Evolutionary conservation across 2,113 vertebrate species (phyloP), one percentile per base, ranked within the genome.

Genomic region (Jaculus jaculus): DNA sequence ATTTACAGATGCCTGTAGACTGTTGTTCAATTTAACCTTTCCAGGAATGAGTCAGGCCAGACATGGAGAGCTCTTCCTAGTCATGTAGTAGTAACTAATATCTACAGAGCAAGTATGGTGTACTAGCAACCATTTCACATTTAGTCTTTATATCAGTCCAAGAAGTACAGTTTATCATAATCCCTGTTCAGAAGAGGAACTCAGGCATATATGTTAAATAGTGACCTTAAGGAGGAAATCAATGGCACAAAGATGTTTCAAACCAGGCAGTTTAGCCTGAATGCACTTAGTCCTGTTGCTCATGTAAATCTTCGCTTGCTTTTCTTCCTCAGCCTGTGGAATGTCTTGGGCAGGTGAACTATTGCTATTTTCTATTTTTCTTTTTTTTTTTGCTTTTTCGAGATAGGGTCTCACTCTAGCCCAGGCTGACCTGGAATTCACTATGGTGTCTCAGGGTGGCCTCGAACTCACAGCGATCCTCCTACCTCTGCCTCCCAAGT

Each of bases 161-260:
- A 39, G 34, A 71, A 80, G 54, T 24, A 4, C 3, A 58, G 3
- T 32, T 61, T 51, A 47, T 63, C 78, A 61, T 39, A 68, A 28
- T 39, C 63, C 37, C 80, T 75, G 15, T 60, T 87, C 89, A 58
- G 72, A 83, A 84, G 85, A 87, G 42, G 39, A 42, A 4, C 34
- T 21, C 47, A 91, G 37, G 60, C n/a, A 4, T 7, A 4, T 24
- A 82, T 47, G n/a, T 63, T 86, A 42, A 66, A 10, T 61, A 26
- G 75, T 37, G 39, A 16, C n/a, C 34, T 72, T 30, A 47, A 47
- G 42, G 78, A 91, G 60, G 66, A 66, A 94, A 34, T 32, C 32
- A 61, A 32, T 18, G 65, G 32, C 26, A 20, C 51, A 30, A 61
- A 39, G 75, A 72, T 7, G 39, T n/a, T 85, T 37, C n/a, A 26